Evolutionary conservation across 2,797 vertebrate species (phyloP).

Genomic region (Semotilus atromaculatus): DNA sequence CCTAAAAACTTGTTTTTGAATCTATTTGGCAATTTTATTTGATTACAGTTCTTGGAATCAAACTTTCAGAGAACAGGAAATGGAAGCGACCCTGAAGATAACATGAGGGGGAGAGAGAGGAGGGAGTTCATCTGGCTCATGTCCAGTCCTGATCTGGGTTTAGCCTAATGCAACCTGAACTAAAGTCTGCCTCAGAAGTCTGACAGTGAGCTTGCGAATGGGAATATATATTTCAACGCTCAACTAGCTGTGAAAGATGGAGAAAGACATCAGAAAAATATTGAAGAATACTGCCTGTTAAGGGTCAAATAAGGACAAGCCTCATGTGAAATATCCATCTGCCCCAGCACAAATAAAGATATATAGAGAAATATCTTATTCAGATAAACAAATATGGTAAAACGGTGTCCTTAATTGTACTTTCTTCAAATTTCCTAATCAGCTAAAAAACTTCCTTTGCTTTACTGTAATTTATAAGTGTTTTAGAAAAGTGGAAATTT

Average conservation of each 20-base stretch:
- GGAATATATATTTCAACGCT: conserved; percentile 14
- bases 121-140: conserved; percentile 15
- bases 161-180: conserved; percentile 9
- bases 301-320: conserved; percentile 38
- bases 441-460: background rate
- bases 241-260: conserved; percentile 10
- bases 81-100: background rate
- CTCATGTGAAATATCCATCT: conserved; percentile 10
- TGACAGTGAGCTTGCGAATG: conserved; percentile 9
- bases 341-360: background rate
- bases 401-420: background rate
- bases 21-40: background rate
- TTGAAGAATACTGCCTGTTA: background rate
- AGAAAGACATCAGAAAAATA: background rate
- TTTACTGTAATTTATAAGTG: background rate
- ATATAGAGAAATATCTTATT: background rate
- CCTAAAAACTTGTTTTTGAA: background rate
- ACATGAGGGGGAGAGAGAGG: background rate
- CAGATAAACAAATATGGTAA: background rate
- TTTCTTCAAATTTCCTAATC: background rate
- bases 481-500: background rate
- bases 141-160: conserved; percentile 40
- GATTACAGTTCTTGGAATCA: background rate
- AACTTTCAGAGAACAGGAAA: conserved; percentile 14
- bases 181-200: conserved; percentile 4